A percentile compares a stretch with the other conserved stretches of the same genome.
Conservation (phyloP, 2,797 vertebrate genomes). For the Cossypha dichroa region DNA sequence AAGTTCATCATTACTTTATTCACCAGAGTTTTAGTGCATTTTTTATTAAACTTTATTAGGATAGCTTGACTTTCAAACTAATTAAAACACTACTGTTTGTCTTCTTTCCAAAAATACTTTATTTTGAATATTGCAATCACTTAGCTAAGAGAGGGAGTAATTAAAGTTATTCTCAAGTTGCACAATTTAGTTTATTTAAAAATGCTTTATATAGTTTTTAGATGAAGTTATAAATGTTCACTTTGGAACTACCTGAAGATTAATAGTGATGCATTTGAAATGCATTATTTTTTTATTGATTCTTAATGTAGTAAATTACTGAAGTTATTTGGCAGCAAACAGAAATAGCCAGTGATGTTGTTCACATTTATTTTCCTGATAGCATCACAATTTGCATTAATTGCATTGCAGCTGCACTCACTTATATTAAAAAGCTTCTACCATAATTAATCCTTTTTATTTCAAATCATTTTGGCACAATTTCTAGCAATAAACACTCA, state of each 20-base stretch:
- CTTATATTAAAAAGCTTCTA: conserved; percentile 99
- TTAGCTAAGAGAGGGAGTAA: conserved; percentile 34
- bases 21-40: background rate
- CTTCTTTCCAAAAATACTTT: conserved; percentile 36
- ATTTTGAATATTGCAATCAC: conserved; percentile 22
- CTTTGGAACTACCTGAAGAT: conserved; percentile 83
- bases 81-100: background rate
- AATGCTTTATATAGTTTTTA: conserved; percentile 80
- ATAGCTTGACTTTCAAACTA: conserved; percentile 30
- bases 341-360: conserved; percentile 88
- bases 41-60: background rate
- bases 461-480: conserved; percentile 99
- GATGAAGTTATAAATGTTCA: conserved; percentile 84
- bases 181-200: conserved; percentile 65
- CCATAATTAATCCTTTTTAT: conserved; percentile 97
- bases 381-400: conserved; percentile 93
- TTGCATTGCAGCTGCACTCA: conserved; percentile 96
- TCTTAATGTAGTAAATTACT: conserved; percentile 99
- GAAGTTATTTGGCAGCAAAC: conserved; percentile 95
- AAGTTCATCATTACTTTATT: background rate
- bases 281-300: conserved; percentile 99
- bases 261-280: conserved; percentile 93
- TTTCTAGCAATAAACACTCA: conserved; percentile 99
- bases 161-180: conserved; percentile 67
- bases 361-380: conserved; percentile 90